Base-by-base conservation (phyloP, 2,888 invertebrate species). In the Conomelus anceps region DNA sequence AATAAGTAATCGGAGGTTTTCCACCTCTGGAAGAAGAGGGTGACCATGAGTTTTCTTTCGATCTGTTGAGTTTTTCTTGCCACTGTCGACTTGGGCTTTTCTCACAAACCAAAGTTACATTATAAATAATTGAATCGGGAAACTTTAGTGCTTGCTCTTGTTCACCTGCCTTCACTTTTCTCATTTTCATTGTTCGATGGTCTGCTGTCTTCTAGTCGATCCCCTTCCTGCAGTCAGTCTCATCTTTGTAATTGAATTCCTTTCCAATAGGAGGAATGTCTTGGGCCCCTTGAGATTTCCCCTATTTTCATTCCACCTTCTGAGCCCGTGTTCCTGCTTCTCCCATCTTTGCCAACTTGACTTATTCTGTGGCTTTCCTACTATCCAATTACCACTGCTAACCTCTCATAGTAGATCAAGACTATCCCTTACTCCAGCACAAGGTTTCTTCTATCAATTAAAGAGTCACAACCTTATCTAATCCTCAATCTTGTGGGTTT, bases 91-190 rank as follows among this genome's bases (percentile, higher is more conserved):
- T 63, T 63, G 63, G 20, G 20, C 63, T 63, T n/a, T 63, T n/a
- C 63, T n/a, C 63, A 63, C 63, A 63, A 63, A 63, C 63, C 63
- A 63, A 63, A 63, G 63, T 63, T 63, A 86, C 86, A 86, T 86
- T 86, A 86, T 86, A 86, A 86, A 86, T 86, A 86, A 86, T 86
- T 86, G 86, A 86, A 86, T 86, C 26, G 22, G 29, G 29, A n/a
- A 86, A 86, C n/a, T 86, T 86, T 86, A 63, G 63, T 63, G n/a
- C 63, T 63, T 20, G 3, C 63, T 63, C 63, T 63, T 63, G 63
- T 63, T 63, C 63, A 63, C 63, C 63, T 63, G 63, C n/a, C 63
- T 63, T 63, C 41, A 63, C 63, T 63, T 63, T 63, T n/a, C 63
- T 63, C 63, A 63, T 63, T 63, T 63, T 63, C 63, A 63, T 63